Percentiles rank a stretch among this genome's conserved stretches.
phyloP scores from a whole-genome alignment of 2,888 invertebrate species.

The Acrobasis consociella region DNA sequence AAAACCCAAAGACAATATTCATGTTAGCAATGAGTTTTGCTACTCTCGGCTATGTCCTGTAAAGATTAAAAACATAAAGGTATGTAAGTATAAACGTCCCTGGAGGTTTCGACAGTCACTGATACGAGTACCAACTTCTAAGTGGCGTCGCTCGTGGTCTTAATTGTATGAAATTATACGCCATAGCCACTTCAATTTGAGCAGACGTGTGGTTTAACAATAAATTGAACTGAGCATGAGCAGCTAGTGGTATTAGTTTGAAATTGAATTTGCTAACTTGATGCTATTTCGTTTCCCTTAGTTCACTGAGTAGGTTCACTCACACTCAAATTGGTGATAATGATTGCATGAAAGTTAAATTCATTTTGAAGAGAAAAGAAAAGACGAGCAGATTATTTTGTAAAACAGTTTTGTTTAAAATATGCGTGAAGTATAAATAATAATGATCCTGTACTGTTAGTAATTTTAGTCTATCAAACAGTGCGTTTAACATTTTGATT shows the following conservation, averaged over 20 bases:
- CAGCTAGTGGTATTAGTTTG: neutral
- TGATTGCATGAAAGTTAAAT: too few relatives aligned
- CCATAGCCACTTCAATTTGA: neutral
- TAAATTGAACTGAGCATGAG: neutral
- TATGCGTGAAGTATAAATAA: too few relatives aligned
- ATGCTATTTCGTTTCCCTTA: neutral
- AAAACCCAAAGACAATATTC: too few relatives aligned
- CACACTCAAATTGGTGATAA: neutral
- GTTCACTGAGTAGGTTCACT: neutral
- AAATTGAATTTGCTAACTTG: conserved; percentile 1
- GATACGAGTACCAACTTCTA: neutral
- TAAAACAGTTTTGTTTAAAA: too few relatives aligned
- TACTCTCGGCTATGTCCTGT: too few relatives aligned
- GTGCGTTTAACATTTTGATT: too few relatives aligned
- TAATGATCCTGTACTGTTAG: too few relatives aligned
- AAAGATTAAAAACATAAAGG: too few relatives aligned
- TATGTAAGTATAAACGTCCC: neutral
- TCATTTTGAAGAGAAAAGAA: too few relatives aligned
- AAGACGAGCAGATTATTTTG: too few relatives aligned
- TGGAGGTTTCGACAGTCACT: neutral
- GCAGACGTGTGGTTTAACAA: neutral
- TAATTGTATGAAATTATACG: neutral
- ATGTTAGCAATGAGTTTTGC: too few relatives aligned
- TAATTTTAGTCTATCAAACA: too few relatives aligned
- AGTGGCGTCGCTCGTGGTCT: neutral